These are phyloP conservation scores for Plodia interpunctella DNA, from an alignment of 1,140 invertebrate genomes.

Conservation along the genomic window DNA sequence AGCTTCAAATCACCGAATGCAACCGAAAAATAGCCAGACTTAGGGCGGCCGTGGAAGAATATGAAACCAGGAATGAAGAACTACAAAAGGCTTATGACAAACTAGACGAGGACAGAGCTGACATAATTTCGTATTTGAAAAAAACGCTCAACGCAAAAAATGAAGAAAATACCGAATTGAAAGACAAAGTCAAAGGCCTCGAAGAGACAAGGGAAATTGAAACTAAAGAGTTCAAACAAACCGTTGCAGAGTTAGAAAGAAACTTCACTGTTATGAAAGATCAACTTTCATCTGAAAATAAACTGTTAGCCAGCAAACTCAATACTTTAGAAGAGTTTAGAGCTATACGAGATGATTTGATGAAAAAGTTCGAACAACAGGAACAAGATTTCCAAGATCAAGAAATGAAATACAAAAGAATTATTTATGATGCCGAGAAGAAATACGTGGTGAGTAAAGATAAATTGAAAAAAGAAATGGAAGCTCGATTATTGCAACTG, in stretches of 20 bases:
- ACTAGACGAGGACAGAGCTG: constrained; percentile 87
- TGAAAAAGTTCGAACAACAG: constrained; percentile 88
- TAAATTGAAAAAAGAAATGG: constrained; percentile 92
- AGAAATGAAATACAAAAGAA: constrained; percentile 85
- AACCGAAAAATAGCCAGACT: constrained; percentile 86
- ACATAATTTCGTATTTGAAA: constrained; percentile 89
- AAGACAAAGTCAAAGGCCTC: constrained; percentile 84
- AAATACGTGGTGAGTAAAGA: constrained; percentile 89
- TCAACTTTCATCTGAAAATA: constrained; percentile 90
- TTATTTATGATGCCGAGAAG: constrained; percentile 88
- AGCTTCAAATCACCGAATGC: constrained; percentile 88
- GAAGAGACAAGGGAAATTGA: constrained; percentile 84
- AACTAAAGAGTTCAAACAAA: constrained; percentile 78
- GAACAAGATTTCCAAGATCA: constrained; percentile 86
- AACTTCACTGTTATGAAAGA: constrained; percentile 90
- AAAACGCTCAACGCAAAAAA: constrained; percentile 83
- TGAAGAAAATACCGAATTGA: constrained; percentile 87
- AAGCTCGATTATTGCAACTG: constrained; percentile 85
- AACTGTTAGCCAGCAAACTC: constrained; percentile 89
- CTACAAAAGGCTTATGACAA: constrained; percentile 82
- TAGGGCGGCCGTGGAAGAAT: constrained; percentile 82
- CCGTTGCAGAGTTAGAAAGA: constrained; percentile 79
- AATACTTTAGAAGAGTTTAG: constrained; percentile 93
- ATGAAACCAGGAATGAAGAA: constrained; percentile 84
- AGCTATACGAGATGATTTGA: constrained; percentile 87